These are phyloP conservation scores for Aphelenchoides avenae DNA, from an alignment of 1,140 invertebrate species.

Conservation along the genomic window DNA sequence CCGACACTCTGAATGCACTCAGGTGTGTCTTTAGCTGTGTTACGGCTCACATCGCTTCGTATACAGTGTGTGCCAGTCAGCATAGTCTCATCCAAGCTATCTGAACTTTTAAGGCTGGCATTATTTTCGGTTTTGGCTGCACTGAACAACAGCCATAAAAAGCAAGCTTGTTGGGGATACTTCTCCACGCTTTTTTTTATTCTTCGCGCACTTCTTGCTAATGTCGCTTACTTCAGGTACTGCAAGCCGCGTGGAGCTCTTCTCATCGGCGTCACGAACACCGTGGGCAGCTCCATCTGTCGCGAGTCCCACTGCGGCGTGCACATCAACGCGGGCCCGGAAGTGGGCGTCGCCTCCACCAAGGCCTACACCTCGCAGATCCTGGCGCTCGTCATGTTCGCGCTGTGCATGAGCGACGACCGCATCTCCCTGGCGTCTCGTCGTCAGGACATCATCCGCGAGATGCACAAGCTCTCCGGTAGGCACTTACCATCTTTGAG, in stretches of 20 bases:
- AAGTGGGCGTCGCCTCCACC: slow-evolving; percentile 98
- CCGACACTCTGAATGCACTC: slow-evolving; percentile 90
- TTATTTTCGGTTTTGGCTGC: too few species aligned
- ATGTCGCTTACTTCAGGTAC: too few species aligned
- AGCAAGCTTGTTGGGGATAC: too few species aligned
- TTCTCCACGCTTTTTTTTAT: slow-evolving; percentile 23
- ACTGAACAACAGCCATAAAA: too few species aligned
- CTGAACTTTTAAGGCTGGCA: too few species aligned
- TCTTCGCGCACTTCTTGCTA: neutral
- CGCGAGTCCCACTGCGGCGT: slow-evolving; percentile 98
- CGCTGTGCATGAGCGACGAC: slow-evolving; percentile 94
- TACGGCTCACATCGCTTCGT: too few species aligned
- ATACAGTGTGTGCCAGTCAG: too few species aligned
- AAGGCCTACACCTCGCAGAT: slow-evolving; percentile 99
- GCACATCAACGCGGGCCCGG: slow-evolving; percentile 98
- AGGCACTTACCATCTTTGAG: neutral
- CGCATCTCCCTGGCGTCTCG: slow-evolving; percentile 82
- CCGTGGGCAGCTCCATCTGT: slow-evolving; percentile 97
- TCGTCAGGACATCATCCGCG: slow-evolving; percentile 79
- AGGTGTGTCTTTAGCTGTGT: too few species aligned
- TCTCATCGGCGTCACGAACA: slow-evolving; percentile 96
- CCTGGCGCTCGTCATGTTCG: slow-evolving; percentile 97
- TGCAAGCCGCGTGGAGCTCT: slow-evolving; percentile 93
- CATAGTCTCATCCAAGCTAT: too few species aligned
- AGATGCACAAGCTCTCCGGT: slow-evolving; percentile 77